Percentiles rank a stretch among this genome's conserved stretches.
Conservation (phyloP, 2,888 invertebrate species). For the Plusia festucae region DNA sequence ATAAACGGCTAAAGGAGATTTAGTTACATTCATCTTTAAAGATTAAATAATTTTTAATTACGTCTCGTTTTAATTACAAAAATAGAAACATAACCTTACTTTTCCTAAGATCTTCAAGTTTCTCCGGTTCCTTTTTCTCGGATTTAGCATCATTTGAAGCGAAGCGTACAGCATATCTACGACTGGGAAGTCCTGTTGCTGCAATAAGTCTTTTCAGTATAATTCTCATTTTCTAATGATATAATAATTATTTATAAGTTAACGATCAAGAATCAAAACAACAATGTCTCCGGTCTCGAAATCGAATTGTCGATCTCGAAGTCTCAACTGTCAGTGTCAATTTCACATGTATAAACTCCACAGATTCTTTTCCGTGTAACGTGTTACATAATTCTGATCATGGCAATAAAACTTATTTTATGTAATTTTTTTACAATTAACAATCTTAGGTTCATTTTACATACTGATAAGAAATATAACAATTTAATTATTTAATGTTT, state of each 20-base stretch:
- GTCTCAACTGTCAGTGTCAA: slow-evolving; percentile 1
- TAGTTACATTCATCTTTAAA: not conserved
- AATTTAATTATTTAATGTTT: too few relatives aligned
- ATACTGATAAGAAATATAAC: too few relatives aligned
- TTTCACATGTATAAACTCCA: too few relatives aligned
- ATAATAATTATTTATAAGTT: slow-evolving; percentile 27
- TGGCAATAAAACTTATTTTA: not conserved
- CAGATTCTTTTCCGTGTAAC: too few relatives aligned
- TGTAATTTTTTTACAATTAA: not conserved
- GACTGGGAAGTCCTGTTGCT: slow-evolving; percentile 60
- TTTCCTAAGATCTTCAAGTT: slow-evolving; percentile 77
- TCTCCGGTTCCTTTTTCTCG: slow-evolving; percentile 66
- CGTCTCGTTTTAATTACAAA: not conserved
- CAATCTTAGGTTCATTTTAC: not conserved
- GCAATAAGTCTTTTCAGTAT: slow-evolving; percentile 77
- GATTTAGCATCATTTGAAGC: slow-evolving; percentile 69
- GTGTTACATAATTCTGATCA: too few relatives aligned
- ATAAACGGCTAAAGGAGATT: not conserved
- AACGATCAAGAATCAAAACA: slow-evolving; percentile 18
- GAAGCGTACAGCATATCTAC: slow-evolving; percentile 64
- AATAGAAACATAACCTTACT: slow-evolving; percentile 73
- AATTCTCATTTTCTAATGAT: slow-evolving; percentile 78
- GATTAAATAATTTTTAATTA: not conserved
- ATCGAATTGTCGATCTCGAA: not conserved
- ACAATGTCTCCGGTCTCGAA: not conserved